Percentiles rank a stretch among this genome's conserved stretches.
Conservation (phyloP, 2,797 vertebrate genomes). For the Pterois miles region DNA sequence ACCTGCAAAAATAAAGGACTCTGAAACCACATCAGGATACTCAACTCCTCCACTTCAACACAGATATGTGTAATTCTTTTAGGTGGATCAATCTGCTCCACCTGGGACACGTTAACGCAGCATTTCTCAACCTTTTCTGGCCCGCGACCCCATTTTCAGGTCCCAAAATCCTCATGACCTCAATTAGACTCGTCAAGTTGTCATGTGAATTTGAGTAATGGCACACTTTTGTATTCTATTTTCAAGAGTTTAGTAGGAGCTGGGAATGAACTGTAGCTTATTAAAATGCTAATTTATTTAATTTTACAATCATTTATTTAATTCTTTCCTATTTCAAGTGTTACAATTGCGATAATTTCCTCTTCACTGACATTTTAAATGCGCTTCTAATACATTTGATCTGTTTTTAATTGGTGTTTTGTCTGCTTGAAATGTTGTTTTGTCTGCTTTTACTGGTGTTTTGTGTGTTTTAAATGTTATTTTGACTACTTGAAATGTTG, state of each 20-base stretch:
- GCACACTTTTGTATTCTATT: slow-evolving; percentile 27
- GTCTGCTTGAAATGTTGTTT: background rate
- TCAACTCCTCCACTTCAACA: background rate
- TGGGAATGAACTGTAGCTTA: background rate
- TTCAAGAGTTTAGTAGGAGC: slow-evolving; percentile 1
- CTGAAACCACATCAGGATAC: no score
- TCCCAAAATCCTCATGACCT: slow-evolving; percentile 54
- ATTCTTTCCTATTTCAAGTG: background rate
- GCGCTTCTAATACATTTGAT: background rate
- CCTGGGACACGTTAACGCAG: slow-evolving; percentile 21
- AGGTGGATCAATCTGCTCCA: slow-evolving; percentile 16
- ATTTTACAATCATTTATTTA: background rate
- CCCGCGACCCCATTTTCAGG: slow-evolving; percentile 39
- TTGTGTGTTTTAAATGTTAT: background rate
- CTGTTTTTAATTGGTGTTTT: background rate
- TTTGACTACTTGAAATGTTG: background rate
- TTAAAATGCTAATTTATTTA: background rate
- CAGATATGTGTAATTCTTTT: background rate
- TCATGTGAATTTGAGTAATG: slow-evolving; percentile 16
- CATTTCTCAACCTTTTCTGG: background rate
- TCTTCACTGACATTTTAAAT: background rate
- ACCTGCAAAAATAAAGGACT: background rate
- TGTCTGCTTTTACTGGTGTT: background rate
- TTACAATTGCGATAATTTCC: background rate
- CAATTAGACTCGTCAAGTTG: slow-evolving; percentile 46